Evolutionary conservation across 1,140 invertebrate species (phyloP), one percentile per base, ranked within the genome.

Genomic region (Calosoma granatense): DNA sequence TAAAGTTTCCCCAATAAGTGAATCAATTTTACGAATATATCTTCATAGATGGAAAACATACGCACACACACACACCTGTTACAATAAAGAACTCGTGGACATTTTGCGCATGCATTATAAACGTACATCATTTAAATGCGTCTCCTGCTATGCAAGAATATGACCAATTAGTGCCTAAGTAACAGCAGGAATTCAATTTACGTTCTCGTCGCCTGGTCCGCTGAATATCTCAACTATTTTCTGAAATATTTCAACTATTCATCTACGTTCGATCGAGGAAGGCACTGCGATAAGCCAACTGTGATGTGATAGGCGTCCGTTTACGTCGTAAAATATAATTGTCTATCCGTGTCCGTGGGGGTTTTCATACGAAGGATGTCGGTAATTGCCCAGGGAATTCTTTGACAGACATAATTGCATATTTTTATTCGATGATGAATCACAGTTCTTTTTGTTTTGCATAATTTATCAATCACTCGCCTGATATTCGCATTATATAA

Each of bases 301-400:
- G 41, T 47, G 41, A 30, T 30, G 41, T 47, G 41, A 47, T 47
- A 17, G 41, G 41, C 9, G 41, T 47, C 17, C 41, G 17, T 47
- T 47, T 47, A 47, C 17, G 15, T 47, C 41, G 41, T 47, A 47
- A 47, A 47, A 47, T 47, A 47, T 47, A 47, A 47, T 47, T 47
- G 41, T 12, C 6, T 47, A 17, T 47, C 41, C 41, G 41, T 47
- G 41, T 47, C 41, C 41, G 15, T 47, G 41, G 41, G 41, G 41
- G 41, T 12, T 47, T 47, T 47, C 17, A 47, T 17, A 12, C 6
- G 6, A 47, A 47, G 41, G 41, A 47, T 47, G 41, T 47, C 17
- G 41, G 41, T 47, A 47, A 47, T 47, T 47, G 41, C 41, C 3
- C n/a, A 47, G 15, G 41, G 41, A 47, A 47, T 47, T 47, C 41